A percentile compares a stretch with the other conserved stretches of the same genome.
These are phyloP conservation scores for Nycticryphes semicollaris DNA, from an alignment of 2,113 vertebrate genomes.

Conservation along the genomic window DNA sequence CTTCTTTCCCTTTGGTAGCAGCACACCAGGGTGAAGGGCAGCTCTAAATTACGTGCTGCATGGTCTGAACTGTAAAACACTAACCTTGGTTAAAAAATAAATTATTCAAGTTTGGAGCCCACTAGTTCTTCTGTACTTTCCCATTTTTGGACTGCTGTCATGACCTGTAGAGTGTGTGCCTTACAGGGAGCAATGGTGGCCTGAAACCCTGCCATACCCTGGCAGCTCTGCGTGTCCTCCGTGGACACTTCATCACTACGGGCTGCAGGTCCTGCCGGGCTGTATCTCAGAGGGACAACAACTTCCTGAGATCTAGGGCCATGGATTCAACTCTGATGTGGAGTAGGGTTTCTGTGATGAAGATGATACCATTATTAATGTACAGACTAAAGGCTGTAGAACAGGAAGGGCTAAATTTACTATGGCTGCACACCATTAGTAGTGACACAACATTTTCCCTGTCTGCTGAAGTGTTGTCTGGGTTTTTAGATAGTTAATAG, in stretches of 20 bases:
- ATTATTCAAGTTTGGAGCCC: not conserved
- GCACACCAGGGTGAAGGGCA: not conserved
- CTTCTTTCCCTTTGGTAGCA: not conserved
- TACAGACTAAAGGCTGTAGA: not conserved
- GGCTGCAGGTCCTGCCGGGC: not conserved
- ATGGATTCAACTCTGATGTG: not conserved
- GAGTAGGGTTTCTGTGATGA: not conserved
- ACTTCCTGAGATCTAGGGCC: not conserved
- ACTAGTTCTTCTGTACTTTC: not conserved
- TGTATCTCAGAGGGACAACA: not conserved
- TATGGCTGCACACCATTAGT: rapidly evolving
- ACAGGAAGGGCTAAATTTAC: not conserved
- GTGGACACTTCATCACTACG: not conserved
- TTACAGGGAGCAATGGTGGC: not conserved
- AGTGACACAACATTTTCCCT: not conserved
- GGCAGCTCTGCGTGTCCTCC: not conserved
- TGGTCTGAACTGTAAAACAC: not conserved
- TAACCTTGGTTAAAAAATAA: not conserved
- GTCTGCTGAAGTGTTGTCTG: not conserved
- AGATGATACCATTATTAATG: not conserved
- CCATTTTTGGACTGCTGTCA: not conserved
- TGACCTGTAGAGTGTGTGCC: not conserved
- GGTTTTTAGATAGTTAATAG: not conserved
- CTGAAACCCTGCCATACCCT: not conserved
- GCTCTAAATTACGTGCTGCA: not conserved